Evolutionary conservation across 2,888 invertebrate genomes (phyloP), one percentile per base, ranked within the genome.

Genomic region (Stictocephala bisonia): DNA sequence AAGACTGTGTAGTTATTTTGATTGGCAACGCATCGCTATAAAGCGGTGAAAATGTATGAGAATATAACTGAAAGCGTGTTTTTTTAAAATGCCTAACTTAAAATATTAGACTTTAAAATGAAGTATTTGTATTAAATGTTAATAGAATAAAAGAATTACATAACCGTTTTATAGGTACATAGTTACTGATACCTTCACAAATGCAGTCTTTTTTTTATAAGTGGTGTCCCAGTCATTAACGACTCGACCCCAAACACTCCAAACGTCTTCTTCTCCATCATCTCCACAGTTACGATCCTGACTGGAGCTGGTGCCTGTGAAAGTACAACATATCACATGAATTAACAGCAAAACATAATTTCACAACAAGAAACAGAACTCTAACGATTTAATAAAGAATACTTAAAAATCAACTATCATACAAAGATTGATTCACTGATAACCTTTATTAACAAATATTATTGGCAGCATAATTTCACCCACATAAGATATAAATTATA

Each of bases 221-320:
- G 93, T 93, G 60, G 89, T 91, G 78, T 98, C 97, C 98, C 99
- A 99, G 84, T 98, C 97, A 83, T 92, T 94, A 79, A 97, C 93
- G 78, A 99, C 90, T 75, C 93, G 90, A 4, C 97, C 97, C 99
- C 99, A 99, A 18, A 92, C 87, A 29, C 91, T 89, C 95, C 96
- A 96, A 15, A 93, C 87, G 83, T 95, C 94, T 84, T 95, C 95
- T 80, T 94, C 94, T 18, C 91, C 89, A 80, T 89, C 89, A 77
- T 87, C 87, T 40, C 80, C 80, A 56, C 82, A 81, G 60, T 84
- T 83, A 71, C 86, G 84, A 70, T 87, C 88, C 77, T 87, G 87
- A 77, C 86, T 87, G 80, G 83, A 87, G 83, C 86, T 86, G 81
- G 84, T 87, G 81, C 83, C 89, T 87, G 50, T 18, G 2, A 64